Base-by-base conservation (phyloP, 2,888 invertebrate species). In the Drosophila merina region DNA sequence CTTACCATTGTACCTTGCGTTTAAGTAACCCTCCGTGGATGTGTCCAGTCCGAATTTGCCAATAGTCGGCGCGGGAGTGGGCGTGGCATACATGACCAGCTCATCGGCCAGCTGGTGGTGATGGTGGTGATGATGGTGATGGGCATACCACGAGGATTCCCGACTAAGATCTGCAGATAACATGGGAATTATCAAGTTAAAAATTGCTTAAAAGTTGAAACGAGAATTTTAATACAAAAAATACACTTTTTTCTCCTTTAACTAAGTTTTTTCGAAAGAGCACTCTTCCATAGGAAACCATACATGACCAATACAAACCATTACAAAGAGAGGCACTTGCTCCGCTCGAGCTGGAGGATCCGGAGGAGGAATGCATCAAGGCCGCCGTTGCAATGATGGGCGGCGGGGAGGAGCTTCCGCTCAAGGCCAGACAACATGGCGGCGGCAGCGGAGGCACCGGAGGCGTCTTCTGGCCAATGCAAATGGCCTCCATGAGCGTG, bases 1-100 rank as follows among this genome's bases (percentile, higher is more conserved):
- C 91, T 91, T 89, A 91, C 91, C 91, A 84, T 91, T 91, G 81
- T 91, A 91, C 89, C 91, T 90, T 83, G 91, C 89, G 83, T 89
- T 91, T 72, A 91, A 88, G 86, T 91, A 91, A 74, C 89, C 90
- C 75, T 91, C 92, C 54, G 91, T 88, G 36, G 90, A 86, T 57
- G 88, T 88, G 75, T 91, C 91, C 67, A 91, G 79, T 31, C 91
- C 91, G 72, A 88, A 91, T 70, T 91, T 91, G 26, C 89, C 89
- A 76, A 90, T 89, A 59, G 88, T 77, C 33, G 83, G 75, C 51
- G 88, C 67, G 60, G 81, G 86, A 47, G 86, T 82, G 75, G 84
- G 89, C 54, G 80, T 79, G 56, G 89, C 79, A 64, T 91, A 91
- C 78, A 90, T 89, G 55, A 88, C 89, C 76, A 89, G 86, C 59